A percentile compares a stretch with the other conserved stretches of the same genome.
Evolutionary conservation across 2,797 vertebrate genomes (phyloP).

Genomic region (Oreortyx pictus): DNA sequence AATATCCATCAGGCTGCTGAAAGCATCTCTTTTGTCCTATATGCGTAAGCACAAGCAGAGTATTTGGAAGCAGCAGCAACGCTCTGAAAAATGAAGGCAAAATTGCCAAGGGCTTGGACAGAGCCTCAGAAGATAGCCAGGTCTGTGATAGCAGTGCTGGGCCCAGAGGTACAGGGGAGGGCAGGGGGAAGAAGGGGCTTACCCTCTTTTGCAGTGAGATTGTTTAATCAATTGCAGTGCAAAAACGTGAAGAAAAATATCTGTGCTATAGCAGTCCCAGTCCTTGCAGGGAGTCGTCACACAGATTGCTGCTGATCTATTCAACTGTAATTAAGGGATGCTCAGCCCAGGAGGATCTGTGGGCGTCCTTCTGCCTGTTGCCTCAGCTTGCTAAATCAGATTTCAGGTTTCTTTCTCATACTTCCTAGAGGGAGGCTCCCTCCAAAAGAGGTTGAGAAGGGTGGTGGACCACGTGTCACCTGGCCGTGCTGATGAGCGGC

Average conservation of each 20-base stretch:
- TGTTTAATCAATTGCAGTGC: neutral
- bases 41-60: neutral
- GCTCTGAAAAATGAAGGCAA: neutral
- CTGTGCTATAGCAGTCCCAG: constrained; percentile 26
- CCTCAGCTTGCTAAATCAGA: neutral
- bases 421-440: neutral
- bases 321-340: constrained; percentile 33
- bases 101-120: neutral
- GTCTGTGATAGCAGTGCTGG: neutral
- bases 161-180: neutral
- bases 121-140: neutral
- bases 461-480: neutral
- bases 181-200: neutral
- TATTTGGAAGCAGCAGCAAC: neutral
- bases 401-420: neutral
- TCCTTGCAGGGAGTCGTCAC: neutral
- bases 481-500: neutral
- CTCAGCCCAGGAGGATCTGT: neutral
- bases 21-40: neutral
- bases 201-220: neutral
- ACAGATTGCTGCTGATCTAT: neutral
- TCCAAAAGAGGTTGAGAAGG: accelerated
- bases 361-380: neutral
- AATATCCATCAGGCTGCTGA: neutral
- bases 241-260: neutral